Evolutionary conservation across 2,113 vertebrate species (phyloP).

Genomic region (Seriola dumerili): DNA sequence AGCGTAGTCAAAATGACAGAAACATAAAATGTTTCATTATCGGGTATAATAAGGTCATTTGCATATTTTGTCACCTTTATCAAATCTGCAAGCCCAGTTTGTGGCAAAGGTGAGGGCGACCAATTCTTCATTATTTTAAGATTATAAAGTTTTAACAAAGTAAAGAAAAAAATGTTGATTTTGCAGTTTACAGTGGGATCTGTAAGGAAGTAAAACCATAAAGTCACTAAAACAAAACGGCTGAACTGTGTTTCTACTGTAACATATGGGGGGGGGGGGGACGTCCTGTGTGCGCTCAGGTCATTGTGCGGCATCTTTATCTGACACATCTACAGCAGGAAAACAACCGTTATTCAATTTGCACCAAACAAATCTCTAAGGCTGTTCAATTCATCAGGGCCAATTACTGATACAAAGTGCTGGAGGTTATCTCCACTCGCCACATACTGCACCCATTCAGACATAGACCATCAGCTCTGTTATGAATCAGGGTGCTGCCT

Average conservation of each 20-base stretch:
- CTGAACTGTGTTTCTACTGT: background rate
- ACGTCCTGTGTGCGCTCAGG: conserved; percentile 24
- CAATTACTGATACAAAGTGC: conserved; percentile 75
- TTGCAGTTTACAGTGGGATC: background rate
- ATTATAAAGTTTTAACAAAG: no score
- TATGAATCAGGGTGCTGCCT: conserved; percentile 68
- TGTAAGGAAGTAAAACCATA: background rate
- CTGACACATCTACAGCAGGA: conserved; percentile 72
- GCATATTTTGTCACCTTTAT: background rate
- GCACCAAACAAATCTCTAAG: conserved; percentile 73
- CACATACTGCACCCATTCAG: conserved; percentile 71
- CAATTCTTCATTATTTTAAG: background rate
- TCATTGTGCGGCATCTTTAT: conserved; percentile 66
- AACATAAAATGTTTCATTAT: background rate
- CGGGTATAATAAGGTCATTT: background rate
- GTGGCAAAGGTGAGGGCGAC: background rate
- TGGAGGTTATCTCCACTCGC: conserved; percentile 74
- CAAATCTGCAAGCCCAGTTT: background rate
- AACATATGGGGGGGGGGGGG: accelerated
- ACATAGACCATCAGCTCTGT: conserved; percentile 65
- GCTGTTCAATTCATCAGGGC: conserved; percentile 79
- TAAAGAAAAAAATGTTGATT: background rate
- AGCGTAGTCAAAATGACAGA: no score
- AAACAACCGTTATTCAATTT: conserved; percentile 80
- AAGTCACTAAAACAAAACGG: background rate